Conservation (phyloP, 1,140 invertebrate species). For the Drosophila saltans region DNA sequence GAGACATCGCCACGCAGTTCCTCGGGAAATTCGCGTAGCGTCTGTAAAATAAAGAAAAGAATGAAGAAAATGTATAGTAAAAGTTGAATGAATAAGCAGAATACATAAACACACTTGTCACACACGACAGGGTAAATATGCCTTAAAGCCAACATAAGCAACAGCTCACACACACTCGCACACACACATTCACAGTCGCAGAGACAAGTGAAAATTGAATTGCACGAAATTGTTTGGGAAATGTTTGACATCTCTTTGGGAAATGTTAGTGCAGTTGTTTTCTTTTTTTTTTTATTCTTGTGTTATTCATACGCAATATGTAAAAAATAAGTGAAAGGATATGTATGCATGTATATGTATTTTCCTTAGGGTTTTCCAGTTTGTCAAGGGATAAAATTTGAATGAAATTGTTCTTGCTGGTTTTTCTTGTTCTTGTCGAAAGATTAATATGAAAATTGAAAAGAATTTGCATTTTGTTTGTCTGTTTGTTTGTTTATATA, state of each 20-base stretch:
- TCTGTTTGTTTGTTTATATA: slow-evolving; percentile 34
- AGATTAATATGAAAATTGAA: slow-evolving; percentile 78
- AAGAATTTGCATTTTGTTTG: slow-evolving; percentile 64
- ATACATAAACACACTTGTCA: slow-evolving; percentile 34
- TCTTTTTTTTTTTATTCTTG: slow-evolving; percentile 33
- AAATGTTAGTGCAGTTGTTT: slow-evolving; percentile 35
- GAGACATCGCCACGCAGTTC: slow-evolving; percentile 97
- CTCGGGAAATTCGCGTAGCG: slow-evolving; percentile 97
- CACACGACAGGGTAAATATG: slow-evolving; percentile 7
- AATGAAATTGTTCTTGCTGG: slow-evolving; percentile 53
- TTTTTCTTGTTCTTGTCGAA: not conserved
- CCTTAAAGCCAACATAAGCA: slow-evolving; percentile 10
- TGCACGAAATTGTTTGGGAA: slow-evolving; percentile 59
- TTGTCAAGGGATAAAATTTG: slow-evolving; percentile 44
- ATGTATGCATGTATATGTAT: slow-evolving; percentile 15
- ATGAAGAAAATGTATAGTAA: slow-evolving; percentile 21
- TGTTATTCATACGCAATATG: slow-evolving; percentile 42
- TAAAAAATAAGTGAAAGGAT: slow-evolving; percentile 48
- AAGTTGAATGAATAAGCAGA: slow-evolving; percentile 22
- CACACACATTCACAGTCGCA: not conserved
- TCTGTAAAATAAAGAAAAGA: slow-evolving; percentile 85
- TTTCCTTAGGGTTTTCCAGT: slow-evolving; percentile 21
- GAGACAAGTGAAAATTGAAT: slow-evolving; percentile 65
- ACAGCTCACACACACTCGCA: not conserved
- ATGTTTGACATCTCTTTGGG: slow-evolving; percentile 57